These are phyloP conservation scores for Scolopax bukidnonensis DNA, from an alignment of 2,797 vertebrate species.

Conservation along the genomic window DNA sequence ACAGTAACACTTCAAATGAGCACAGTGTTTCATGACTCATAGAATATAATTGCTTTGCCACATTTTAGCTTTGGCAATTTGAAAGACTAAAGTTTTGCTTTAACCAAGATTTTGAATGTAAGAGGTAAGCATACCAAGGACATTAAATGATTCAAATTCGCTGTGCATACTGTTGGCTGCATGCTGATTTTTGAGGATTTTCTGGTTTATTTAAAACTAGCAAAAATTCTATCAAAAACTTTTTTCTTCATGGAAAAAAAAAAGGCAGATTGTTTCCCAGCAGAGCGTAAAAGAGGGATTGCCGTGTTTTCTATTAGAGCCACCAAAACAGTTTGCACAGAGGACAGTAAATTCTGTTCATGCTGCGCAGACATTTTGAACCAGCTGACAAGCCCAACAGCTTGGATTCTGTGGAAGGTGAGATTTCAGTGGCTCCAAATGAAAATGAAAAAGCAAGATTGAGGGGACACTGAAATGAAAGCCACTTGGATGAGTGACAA, in stretches of 20 bases:
- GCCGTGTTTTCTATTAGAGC: slow-evolving; percentile 61
- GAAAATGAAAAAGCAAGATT: slow-evolving; percentile 63
- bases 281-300: slow-evolving; percentile 68
- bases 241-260: not conserved
- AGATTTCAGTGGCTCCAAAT: slow-evolving; percentile 67
- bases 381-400: slow-evolving; percentile 63
- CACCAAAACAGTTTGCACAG: slow-evolving; percentile 67
- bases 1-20: not conserved
- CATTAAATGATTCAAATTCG: slow-evolving; percentile 27
- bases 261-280: slow-evolving; percentile 50
- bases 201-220: slow-evolving; percentile 40
- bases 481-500: slow-evolving; percentile 65
- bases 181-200: slow-evolving; percentile 28
- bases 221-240: slow-evolving; percentile 55
- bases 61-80: not conserved
- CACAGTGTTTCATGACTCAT: not conserved
- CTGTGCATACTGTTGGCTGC: not conserved
- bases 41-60: not conserved
- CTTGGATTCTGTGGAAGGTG: slow-evolving; percentile 54
- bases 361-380: slow-evolving; percentile 74
- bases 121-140: not conserved
- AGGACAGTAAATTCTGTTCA: slow-evolving; percentile 64
- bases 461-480: slow-evolving; percentile 60
- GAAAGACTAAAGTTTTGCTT: not conserved
- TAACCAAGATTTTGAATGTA: slow-evolving; percentile 4